Conservation (phyloP, 2,888 invertebrate genomes). For the Timema cristinae region DNA sequence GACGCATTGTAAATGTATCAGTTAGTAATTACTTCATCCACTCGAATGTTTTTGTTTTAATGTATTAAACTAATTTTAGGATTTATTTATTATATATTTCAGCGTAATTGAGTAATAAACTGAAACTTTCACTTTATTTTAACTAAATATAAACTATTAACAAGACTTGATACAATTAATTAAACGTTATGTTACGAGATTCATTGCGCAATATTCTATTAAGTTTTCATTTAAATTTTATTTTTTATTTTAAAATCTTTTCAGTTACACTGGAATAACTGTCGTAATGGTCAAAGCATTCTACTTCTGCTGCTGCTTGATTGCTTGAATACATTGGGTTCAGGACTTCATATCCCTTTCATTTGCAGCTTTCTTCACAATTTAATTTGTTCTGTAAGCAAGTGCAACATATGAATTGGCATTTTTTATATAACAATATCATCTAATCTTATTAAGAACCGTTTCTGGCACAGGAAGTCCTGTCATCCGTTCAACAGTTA, state of each 20-base stretch:
- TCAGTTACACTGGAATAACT: not conserved
- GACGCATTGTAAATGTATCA: too few relatives aligned
- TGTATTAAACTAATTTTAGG: too few relatives aligned
- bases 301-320: not conserved
- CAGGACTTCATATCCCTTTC: not conserved
- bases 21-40: too few relatives aligned
- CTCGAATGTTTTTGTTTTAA: too few relatives aligned
- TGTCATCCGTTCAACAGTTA: not conserved
- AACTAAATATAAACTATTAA: too few relatives aligned
- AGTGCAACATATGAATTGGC: not conserved
- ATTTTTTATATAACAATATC: not conserved
- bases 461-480: not conserved
- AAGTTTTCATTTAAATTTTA: not conserved
- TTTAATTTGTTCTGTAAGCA: slow-evolving; percentile 2
- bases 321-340: not conserved
- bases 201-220: too few relatives aligned
- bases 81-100: too few relatives aligned
- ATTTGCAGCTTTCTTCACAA: not conserved
- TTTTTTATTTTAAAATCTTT: not conserved
- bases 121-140: too few relatives aligned
- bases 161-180: too few relatives aligned
- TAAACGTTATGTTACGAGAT: too few relatives aligned
- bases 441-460: not conserved
- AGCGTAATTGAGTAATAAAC: too few relatives aligned
- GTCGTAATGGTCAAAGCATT: not conserved